Percentiles rank a stretch among this genome's conserved stretches.
These are phyloP conservation scores for Prunella himalayana DNA, from an alignment of 2,113 vertebrate species.

Conservation along the genomic window DNA sequence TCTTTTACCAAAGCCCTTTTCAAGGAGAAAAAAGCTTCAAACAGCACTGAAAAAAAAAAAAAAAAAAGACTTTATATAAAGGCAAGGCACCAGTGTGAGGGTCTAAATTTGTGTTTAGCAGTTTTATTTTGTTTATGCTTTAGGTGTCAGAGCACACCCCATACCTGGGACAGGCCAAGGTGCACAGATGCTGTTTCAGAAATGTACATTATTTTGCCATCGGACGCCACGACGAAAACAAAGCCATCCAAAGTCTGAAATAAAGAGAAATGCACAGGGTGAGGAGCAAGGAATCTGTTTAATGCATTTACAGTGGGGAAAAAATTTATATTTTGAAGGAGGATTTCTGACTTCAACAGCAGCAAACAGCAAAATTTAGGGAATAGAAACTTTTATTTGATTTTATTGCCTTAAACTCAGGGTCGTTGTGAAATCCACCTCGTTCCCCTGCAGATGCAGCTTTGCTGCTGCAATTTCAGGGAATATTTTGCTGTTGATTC, in stretches of 20 bases:
- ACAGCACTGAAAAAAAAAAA: background rate
- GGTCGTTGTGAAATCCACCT: background rate
- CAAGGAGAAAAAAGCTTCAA: background rate
- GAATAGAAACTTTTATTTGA: background rate
- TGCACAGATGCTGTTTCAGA: conserved; percentile 96
- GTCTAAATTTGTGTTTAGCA: background rate
- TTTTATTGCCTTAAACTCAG: background rate
- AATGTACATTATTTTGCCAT: conserved; percentile 98
- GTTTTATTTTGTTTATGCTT: fast-evolving
- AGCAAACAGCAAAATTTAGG: background rate
- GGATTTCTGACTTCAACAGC: background rate
- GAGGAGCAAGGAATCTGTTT: background rate
- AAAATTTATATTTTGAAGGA: background rate
- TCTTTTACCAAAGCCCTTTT: background rate
- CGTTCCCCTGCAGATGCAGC: background rate
- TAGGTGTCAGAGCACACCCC: background rate
- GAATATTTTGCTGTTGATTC: conserved; percentile 32
- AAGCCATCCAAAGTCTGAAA: conserved; percentile 93
- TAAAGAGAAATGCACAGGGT: background rate
- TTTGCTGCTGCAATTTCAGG: conserved; percentile 47
- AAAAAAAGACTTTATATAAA: background rate
- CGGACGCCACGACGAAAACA: conserved; percentile 92
- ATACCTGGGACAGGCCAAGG: conserved; percentile 92
- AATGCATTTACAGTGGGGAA: background rate
- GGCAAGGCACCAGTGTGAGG: background rate